These are phyloP conservation scores for Anticlea derivata DNA, from an alignment of 2,888 invertebrate genomes.

Conservation along the genomic window DNA sequence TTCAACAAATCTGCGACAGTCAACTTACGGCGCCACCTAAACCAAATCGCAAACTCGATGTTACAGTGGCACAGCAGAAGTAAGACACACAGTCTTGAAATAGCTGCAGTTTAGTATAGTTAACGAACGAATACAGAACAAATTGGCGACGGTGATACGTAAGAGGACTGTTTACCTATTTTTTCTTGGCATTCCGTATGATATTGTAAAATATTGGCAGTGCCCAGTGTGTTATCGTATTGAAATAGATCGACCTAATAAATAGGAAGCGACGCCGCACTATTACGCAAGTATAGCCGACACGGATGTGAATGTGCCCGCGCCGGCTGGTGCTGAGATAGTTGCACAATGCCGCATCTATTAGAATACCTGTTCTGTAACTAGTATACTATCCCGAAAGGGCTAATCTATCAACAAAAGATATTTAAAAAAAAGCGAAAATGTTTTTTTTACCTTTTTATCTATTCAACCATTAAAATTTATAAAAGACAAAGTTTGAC, in stretches of 20 bases:
- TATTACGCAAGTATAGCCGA: conserved; percentile 60
- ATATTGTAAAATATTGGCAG: conserved; percentile 61
- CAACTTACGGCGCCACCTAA: too few relatives aligned
- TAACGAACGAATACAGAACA: not conserved
- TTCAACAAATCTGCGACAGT: too few relatives aligned
- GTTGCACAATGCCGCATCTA: conserved; percentile 58
- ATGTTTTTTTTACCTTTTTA: too few relatives aligned
- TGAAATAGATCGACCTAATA: conserved; percentile 76
- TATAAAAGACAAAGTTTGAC: too few relatives aligned
- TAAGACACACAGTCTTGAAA: not conserved
- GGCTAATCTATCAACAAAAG: too few relatives aligned
- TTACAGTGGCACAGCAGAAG: too few relatives aligned
- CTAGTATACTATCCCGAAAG: too few relatives aligned
- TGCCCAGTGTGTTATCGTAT: conserved; percentile 56
- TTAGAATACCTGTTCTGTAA: too few relatives aligned
- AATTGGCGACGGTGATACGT: conserved; percentile 6
- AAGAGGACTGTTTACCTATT: conserved; percentile 18
- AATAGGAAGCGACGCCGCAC: conserved; percentile 61
- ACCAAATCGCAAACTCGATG: too few relatives aligned
- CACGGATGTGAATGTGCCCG: conserved; percentile 55
- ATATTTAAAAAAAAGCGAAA: too few relatives aligned
- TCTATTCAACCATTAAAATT: too few relatives aligned
- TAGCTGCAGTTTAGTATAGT: not conserved
- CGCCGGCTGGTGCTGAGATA: conserved; percentile 37
- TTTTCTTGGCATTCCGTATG: conserved; percentile 40